Evolutionary conservation across 2,797 vertebrate genomes (phyloP).

Genomic region (Tapirus indicus): DNA sequence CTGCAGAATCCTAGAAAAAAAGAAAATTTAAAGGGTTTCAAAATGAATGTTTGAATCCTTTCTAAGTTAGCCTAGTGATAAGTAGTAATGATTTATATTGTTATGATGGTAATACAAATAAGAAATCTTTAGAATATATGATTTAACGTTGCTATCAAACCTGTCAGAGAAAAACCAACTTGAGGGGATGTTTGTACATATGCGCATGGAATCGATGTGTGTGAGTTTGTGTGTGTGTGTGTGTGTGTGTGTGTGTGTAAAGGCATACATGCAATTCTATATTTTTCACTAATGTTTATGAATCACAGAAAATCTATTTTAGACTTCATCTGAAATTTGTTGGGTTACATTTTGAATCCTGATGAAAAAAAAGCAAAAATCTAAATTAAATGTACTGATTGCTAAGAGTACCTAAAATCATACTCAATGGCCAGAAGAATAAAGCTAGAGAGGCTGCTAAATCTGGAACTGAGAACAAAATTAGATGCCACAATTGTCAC

Average conservation of each 20-base stretch:
- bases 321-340: constrained; percentile 50
- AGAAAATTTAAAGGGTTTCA: neutral
- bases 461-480: constrained; percentile 72
- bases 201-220: neutral
- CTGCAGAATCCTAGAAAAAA: neutral
- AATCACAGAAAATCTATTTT: constrained; percentile 66
- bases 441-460: constrained; percentile 59
- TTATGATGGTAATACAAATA: neutral
- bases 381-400: constrained; percentile 59
- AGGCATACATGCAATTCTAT: neutral
- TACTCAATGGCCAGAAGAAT: constrained; percentile 64
- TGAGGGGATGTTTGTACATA: neutral
- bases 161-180: neutral
- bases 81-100: constrained; percentile 37
- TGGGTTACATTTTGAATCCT: constrained; percentile 68
- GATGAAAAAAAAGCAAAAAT: constrained; percentile 46
- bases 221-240: neutral
- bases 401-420: constrained; percentile 14
- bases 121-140: neutral
- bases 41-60: constrained; percentile 24
- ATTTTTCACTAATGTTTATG: constrained; percentile 34
- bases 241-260: neutral
- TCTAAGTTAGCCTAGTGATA: constrained; percentile 9
- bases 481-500: constrained; percentile 70
- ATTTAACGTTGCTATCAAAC: constrained; percentile 29